Base-by-base conservation (phyloP, 2,113 vertebrate genomes). In the Amphilophus citrinellus region DNA sequence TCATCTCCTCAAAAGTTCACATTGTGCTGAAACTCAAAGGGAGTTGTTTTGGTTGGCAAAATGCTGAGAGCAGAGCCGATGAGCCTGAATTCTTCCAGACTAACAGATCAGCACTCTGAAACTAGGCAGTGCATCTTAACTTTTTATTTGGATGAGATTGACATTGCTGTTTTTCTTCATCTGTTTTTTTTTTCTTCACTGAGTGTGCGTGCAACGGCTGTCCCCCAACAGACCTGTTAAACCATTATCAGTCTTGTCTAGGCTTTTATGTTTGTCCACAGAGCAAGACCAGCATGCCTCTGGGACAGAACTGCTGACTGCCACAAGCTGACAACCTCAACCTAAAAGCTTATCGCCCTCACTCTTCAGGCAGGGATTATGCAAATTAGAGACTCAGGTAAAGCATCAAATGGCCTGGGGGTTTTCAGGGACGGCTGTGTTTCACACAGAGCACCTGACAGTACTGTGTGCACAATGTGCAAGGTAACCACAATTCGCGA, bases 281-380 rank as follows among this genome's bases (percentile, higher is more conserved):
- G 59, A 87, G 86, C 80, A 87, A 60, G 47, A 65, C 47, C 24
- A 3, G n/a, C 8, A 7, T 61, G 53, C 89, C 86, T 79, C 13
- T n/a, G 80, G 88, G 91, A 86, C 61, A 62, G 60, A 83, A 88
- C 87, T 82, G 92, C 93, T 93, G 91, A 93, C 90, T 86, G 91
- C 85, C 77, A 73, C 84, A 53, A 82, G 50, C 87, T 76, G 80
- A 57, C 68, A 84, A 85, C 84, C 86, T 79, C 47, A 44, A 77
- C 86, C 86, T 81, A 62, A 83, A 89, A 89, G 84, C 85, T 92
- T 92, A 94, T 94, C 82, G 18, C 18, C 85, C 62, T 73, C 66
- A 56, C 80, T 71, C 79, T 62, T 87, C 81, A 61, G 62, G 68
- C 63, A 62, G 57, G 84, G 88, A 92, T 93, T 92, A 94, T 89